phyloP scores from a whole-genome alignment of 2,113 vertebrate species.

The Natator depressus region DNA sequence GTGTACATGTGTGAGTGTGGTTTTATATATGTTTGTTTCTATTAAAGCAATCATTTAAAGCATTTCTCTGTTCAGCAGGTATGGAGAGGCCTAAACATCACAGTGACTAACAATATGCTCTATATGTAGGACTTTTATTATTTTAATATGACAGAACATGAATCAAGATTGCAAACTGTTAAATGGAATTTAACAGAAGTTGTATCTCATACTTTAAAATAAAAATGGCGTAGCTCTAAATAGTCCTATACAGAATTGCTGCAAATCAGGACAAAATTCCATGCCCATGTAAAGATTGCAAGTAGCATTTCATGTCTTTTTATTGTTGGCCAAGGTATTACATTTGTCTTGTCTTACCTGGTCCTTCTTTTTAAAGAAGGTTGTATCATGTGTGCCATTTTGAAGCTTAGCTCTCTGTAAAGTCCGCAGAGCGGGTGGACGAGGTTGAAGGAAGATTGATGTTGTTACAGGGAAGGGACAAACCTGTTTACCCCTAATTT shows the following conservation, averaged over 20 bases:
- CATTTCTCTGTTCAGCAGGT: not conserved
- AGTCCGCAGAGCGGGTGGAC: not conserved
- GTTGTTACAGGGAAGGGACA: not conserved
- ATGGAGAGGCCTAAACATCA: not conserved
- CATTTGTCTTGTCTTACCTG: not conserved
- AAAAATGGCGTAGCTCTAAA: not conserved
- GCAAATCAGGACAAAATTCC: not conserved
- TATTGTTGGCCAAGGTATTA: not conserved
- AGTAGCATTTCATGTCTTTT: not conserved
- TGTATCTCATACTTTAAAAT: not conserved
- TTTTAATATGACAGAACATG: not conserved
- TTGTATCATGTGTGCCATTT: not conserved
- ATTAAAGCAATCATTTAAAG: not conserved
- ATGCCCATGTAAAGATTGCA: not conserved
- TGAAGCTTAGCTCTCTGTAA: not conserved
- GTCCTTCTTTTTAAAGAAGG: not conserved
- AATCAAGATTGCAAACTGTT: not conserved
- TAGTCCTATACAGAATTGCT: not conserved
- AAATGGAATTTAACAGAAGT: not conserved
- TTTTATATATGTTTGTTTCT: not conserved
- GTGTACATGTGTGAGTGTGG: not conserved
- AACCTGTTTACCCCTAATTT: not conserved
- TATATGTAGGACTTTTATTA: not conserved
- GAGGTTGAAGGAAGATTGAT: not conserved
- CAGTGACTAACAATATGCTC: not conserved